Percentiles rank a stretch among this genome's conserved stretches.
phyloP scores from a whole-genome alignment of 2,113 vertebrate species.

The Zingel zingel region DNA sequence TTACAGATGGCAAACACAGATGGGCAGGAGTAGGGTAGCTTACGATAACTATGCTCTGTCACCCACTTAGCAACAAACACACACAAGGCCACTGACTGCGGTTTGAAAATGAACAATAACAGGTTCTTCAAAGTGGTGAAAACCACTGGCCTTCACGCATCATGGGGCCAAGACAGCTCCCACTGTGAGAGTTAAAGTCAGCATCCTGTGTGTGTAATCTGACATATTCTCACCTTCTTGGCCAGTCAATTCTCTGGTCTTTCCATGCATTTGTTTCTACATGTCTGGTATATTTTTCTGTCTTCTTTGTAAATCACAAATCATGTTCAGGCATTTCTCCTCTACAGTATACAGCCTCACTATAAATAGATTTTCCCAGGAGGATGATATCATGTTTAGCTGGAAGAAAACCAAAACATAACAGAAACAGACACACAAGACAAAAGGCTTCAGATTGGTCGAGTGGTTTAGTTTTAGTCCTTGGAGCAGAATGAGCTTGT shows the following conservation, averaged over 20 bases:
- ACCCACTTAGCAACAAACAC: constrained; percentile 12
- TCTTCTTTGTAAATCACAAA: neutral
- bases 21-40: neutral
- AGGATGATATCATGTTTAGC: constrained; percentile 10
- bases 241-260: neutral
- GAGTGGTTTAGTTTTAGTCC: constrained; percentile 25
- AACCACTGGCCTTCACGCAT: neutral
- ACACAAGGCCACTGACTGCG: constrained; percentile 2
- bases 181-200: constrained; percentile 1
- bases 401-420: constrained; percentile 13
- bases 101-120: constrained; percentile 7
- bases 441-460: constrained; percentile 9
- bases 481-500: constrained; percentile 12
- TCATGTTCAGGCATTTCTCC: neutral
- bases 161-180: neutral
- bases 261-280: too few species aligned
- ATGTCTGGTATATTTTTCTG: neutral
- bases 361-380: constrained; percentile 13
- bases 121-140: neutral
- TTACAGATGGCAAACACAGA: constrained; percentile 42
- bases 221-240: neutral
- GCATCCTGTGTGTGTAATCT: neutral
- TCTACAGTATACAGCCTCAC: neutral
- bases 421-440: constrained; percentile 15
- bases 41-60: constrained; percentile 10